Evolutionary conservation across 2,113 vertebrate genomes (phyloP), one percentile per base, ranked within the genome.

Genomic region (Scopus umbretta): DNA sequence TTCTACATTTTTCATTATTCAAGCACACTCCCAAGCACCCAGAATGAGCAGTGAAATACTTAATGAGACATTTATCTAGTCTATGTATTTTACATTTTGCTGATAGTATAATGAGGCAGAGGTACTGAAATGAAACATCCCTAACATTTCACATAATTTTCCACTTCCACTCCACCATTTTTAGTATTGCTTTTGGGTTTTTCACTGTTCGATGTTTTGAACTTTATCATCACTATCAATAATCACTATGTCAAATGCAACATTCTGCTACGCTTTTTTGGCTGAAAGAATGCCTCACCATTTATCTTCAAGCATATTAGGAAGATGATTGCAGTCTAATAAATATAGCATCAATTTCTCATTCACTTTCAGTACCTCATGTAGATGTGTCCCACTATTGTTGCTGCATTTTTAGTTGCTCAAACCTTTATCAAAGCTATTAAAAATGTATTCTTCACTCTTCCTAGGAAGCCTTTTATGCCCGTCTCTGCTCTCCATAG

Each of bases 1-100:
- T 96, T 86, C 86, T 83, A 83, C 96, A 94, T 96, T 97, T 97
- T 97, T 96, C 95, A 97, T 97, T 84, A 92, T 97, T 92, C 95
- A 93, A 92, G 96, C 94, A 92, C 91, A 96, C 96, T 95, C 97
- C 96, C 90, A 96, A 96, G 80, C 91, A 95, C 84, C 91, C 55
- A 90, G 96, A 94, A 97, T 42, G 94, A 98, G 96, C 92, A 80
- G 84, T 96, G 96, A 97, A 97, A 96, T 63, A 95, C 97, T 98
- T 98, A 98, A 98, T 97, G 97, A 98, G 98, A 97, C 98, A 98
- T 98, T 98, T 98, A 97, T 92, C 97, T 96, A 96, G 92, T 90
- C 98, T 97, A 96, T 97, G 97, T 93, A 94, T 97, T 98, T 97
- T 97, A 97, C 97, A 97, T 97, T 97, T 96, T 97, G 88, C 96